Evolutionary conservation across 1,140 invertebrate genomes (phyloP).

Genomic region (Zophobas atratus): DNA sequence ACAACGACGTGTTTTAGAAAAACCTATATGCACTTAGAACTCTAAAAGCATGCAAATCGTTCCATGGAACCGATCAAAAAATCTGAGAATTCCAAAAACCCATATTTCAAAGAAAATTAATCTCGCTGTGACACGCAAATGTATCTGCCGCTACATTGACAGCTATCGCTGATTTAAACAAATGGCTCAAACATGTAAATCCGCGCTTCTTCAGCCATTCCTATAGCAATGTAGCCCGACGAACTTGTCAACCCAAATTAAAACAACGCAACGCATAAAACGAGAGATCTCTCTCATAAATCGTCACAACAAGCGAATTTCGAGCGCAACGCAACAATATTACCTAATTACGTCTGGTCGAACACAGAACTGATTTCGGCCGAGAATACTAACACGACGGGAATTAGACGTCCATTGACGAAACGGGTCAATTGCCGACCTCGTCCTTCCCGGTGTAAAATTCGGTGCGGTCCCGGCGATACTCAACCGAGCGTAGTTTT

Average conservation of each 20-base stretch:
- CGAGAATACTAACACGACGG: conserved; percentile 8
- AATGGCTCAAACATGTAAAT: conserved; percentile 36
- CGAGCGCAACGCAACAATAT: not conserved
- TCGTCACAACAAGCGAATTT: not conserved
- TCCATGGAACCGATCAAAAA: no score
- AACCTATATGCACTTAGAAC: no score
- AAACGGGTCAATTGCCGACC: not conserved
- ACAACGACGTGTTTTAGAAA: no score
- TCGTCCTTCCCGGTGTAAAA: conserved; percentile 9
- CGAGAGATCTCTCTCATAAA: not conserved
- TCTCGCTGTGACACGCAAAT: not conserved
- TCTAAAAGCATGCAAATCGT: no score
- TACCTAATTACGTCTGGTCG: not conserved
- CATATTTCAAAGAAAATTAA: no score
- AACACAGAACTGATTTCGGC: not conserved
- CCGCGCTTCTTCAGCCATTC: conserved; percentile 21
- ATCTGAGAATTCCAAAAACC: no score
- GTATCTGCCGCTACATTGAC: conserved; percentile 20
- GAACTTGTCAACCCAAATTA: conserved; percentile 22
- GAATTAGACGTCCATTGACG: conserved; percentile 3
- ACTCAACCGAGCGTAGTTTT: conserved; percentile 24
- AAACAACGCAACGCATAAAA: conserved; percentile 2
- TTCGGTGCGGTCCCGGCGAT: not conserved
- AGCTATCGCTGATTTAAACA: conserved; percentile 21
- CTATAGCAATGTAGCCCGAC: not conserved